Evolutionary conservation across 2,113 vertebrate species (phyloP).

Genomic region (Rhinogobius similis): DNA sequence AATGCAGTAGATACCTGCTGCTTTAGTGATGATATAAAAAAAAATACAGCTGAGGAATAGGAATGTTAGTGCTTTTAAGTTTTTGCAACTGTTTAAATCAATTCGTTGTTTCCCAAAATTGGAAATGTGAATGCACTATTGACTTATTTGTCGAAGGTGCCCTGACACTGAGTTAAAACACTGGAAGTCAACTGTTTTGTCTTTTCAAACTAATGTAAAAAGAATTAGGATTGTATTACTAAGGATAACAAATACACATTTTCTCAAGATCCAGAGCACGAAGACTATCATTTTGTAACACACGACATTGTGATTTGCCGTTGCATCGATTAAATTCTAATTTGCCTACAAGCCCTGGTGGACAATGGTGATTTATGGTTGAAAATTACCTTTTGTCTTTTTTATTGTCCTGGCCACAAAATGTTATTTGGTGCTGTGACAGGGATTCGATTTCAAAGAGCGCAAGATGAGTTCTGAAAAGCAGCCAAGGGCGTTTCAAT

Average conservation of each 20-base stretch:
- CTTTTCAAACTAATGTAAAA: neutral
- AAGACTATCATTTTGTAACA: neutral
- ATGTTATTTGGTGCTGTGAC: slow-evolving; percentile 2
- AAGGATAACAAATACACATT: neutral
- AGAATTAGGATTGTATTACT: too few relatives aligned
- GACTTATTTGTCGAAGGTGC: too few relatives aligned
- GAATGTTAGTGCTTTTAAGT: too few relatives aligned
- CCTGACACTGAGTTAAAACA: too few relatives aligned
- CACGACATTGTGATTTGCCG: neutral
- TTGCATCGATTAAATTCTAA: neutral
- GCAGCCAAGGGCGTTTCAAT: neutral
- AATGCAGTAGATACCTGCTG: neutral
- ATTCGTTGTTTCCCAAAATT: neutral
- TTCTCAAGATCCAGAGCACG: neutral
- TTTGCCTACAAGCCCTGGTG: neutral
- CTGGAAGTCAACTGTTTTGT: too few relatives aligned
- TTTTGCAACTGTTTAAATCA: too few relatives aligned
- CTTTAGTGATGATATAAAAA: neutral
- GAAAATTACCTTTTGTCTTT: neutral
- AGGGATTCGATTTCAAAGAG: slow-evolving; percentile 12
- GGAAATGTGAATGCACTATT: neutral
- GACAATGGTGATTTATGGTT: neutral
- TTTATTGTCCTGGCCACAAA: slow-evolving; percentile 2
- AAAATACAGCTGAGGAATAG: neutral
- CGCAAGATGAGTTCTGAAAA: slow-evolving; percentile 7